phyloP scores from a whole-genome alignment of 2,888 invertebrate species.

The Sesia apiformis region DNA sequence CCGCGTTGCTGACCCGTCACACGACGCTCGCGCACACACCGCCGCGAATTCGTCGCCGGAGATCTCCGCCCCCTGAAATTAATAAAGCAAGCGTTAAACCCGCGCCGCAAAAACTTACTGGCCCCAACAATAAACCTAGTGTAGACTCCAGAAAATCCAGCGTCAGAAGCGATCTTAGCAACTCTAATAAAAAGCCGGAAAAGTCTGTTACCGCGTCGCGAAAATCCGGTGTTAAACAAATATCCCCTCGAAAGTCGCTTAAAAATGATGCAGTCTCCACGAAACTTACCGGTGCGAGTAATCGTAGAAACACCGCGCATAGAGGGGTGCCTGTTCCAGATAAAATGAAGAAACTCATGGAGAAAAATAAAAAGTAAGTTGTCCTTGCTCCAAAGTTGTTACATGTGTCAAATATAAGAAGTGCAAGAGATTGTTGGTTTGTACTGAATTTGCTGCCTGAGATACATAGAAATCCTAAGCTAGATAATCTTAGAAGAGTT shows the following conservation, averaged over 20 bases:
- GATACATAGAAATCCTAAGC: neutral
- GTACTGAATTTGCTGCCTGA: no score
- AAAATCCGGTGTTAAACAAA: constrained; percentile 15
- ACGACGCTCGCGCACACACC: constrained; percentile 65
- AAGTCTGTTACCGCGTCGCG: constrained; percentile 11
- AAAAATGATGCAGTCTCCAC: neutral
- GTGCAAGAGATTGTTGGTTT: neutral
- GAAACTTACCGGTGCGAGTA: constrained; percentile 12
- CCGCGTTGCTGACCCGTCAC: constrained; percentile 55
- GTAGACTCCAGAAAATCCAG: constrained; percentile 25
- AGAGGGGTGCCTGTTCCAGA: constrained; percentile 56
- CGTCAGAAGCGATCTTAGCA: constrained; percentile 8
- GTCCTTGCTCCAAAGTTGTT: no score
- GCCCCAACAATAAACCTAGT: neutral
- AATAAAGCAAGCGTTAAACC: constrained; percentile 1
- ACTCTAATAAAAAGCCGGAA: constrained; percentile 3
- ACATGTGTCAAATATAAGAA: no score
- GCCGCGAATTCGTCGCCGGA: constrained; percentile 58
- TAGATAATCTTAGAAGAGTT: constrained; percentile 13
- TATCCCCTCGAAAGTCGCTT: constrained; percentile 3
- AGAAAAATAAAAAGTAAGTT: constrained; percentile 12
- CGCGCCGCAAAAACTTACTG: constrained; percentile 8
- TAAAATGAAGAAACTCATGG: constrained; percentile 44
- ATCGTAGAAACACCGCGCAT: constrained; percentile 30
- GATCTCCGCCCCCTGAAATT: constrained; percentile 36